Evolutionary conservation across 2,113 vertebrate species (phyloP).

Genomic region (Pygoscelis antarcticus): DNA sequence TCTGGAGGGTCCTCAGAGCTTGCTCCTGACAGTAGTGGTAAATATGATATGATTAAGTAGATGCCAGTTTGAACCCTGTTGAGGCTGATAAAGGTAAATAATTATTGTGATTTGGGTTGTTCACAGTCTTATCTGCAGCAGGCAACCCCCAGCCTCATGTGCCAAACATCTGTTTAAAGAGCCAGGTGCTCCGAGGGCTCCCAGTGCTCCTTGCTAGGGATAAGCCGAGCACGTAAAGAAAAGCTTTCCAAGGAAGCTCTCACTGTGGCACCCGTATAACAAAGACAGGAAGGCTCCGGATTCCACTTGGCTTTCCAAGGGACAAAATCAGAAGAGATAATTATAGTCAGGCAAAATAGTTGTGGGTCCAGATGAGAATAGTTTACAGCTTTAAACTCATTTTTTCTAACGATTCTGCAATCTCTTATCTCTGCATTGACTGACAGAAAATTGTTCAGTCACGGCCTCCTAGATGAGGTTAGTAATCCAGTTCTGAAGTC

Average conservation of each 20-base stretch:
- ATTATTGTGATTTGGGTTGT: conserved; percentile 23
- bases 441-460: background rate
- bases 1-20: background rate
- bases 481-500: background rate
- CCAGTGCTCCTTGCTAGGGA: background rate
- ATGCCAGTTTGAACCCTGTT: conserved; percentile 26
- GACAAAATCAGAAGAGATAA: background rate
- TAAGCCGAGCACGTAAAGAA: background rate
- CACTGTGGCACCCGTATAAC: background rate
- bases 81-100: conserved; percentile 45
- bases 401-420: background rate
- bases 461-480: background rate
- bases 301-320: background rate
- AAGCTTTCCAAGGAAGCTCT: background rate
- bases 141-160: background rate
- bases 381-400: background rate
- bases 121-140: conserved; percentile 10
- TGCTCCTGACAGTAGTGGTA: background rate
- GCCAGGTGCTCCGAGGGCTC: background rate
- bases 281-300: background rate
- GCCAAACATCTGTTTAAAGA: conserved; percentile 18
- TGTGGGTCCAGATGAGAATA: background rate
- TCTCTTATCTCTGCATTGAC: background rate
- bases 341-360: background rate
- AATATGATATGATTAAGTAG: background rate